Evolutionary conservation across 2,113 vertebrate species (phyloP).

Genomic region (Colistium nudipinnis): DNA sequence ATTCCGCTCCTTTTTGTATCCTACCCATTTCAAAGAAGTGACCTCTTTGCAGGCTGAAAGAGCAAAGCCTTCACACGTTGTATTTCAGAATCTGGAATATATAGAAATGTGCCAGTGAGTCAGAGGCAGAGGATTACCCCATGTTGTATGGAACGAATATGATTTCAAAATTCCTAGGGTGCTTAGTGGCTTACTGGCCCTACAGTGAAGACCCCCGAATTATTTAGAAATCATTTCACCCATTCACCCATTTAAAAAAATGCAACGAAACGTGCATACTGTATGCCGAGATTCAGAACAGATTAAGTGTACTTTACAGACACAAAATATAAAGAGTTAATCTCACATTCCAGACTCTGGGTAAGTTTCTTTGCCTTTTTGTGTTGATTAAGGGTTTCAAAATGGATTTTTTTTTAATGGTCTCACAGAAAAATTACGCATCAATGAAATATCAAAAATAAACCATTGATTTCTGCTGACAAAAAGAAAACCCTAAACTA

Average conservation of each 20-base stretch:
- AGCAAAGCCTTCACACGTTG: slow-evolving; percentile 66
- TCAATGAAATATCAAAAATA: no score
- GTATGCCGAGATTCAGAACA: slow-evolving; percentile 48
- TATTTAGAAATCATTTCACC: slow-evolving; percentile 59
- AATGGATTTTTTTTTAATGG: not conserved
- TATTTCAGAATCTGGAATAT: slow-evolving; percentile 62
- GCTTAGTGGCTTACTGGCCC: slow-evolving; percentile 70
- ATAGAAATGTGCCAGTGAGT: slow-evolving; percentile 75
- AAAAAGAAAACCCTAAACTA: no score
- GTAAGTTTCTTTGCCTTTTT: not conserved
- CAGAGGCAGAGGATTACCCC: slow-evolving; percentile 74
- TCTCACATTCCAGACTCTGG: slow-evolving; percentile 19
- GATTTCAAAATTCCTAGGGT: slow-evolving; percentile 67
- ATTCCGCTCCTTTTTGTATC: slow-evolving; percentile 30
- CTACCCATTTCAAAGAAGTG: slow-evolving; percentile 47
- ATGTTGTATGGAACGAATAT: slow-evolving; percentile 74
- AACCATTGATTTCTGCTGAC: no score
- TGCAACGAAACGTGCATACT: slow-evolving; percentile 37
- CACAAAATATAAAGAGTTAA: slow-evolving; percentile 19
- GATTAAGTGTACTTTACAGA: slow-evolving; percentile 42
- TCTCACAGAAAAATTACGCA: no score
- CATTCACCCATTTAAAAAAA: slow-evolving; percentile 57
- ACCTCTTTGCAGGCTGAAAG: slow-evolving; percentile 72
- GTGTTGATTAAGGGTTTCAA: not conserved
- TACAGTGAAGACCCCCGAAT: slow-evolving; percentile 60